Percentiles rank a stretch among this genome's conserved stretches.
Evolutionary conservation across 2,888 invertebrate species (phyloP).

Genomic region (Mesochorus sp.): DNA sequence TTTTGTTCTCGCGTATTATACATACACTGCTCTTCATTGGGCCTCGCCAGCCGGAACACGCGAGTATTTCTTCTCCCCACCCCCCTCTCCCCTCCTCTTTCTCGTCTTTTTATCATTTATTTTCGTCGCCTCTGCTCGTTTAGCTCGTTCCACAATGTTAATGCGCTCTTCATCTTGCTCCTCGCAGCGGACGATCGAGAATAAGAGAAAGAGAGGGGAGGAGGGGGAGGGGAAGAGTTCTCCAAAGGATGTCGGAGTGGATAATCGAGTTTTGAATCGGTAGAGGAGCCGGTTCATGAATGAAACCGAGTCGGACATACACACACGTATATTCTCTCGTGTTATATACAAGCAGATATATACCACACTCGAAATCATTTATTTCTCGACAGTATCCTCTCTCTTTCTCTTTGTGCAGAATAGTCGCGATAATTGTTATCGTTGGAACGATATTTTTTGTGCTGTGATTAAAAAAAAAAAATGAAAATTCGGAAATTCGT

Average conservation of each 20-base stretch:
- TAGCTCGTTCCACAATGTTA: conserved; percentile 54
- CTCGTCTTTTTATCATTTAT: background rate
- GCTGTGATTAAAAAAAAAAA: background rate
- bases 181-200: background rate
- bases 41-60: conserved; percentile 35
- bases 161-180: conserved; percentile 51
- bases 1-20: conserved; percentile 43
- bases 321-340: background rate
- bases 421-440: conserved; percentile 1
- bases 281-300: conserved; percentile 59
- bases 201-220: conserved; percentile 13
- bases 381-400: conserved; percentile 8
- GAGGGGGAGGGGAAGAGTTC: conserved; percentile 16
- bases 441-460: background rate
- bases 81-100: conserved; percentile 7
- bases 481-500: too few species aligned
- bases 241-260: conserved; percentile 47
- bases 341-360: conserved; percentile 15
- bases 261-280: conserved; percentile 50
- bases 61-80: conserved; percentile 25
- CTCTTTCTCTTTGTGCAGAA: conserved; percentile 28
- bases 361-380: conserved; percentile 36
- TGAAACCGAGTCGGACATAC: conserved; percentile 49
- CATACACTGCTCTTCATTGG: conserved; percentile 40
- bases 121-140: conserved; percentile 41